phyloP scores from a whole-genome alignment of 2,888 invertebrate species.

The Tenthredo mesomela region DNA sequence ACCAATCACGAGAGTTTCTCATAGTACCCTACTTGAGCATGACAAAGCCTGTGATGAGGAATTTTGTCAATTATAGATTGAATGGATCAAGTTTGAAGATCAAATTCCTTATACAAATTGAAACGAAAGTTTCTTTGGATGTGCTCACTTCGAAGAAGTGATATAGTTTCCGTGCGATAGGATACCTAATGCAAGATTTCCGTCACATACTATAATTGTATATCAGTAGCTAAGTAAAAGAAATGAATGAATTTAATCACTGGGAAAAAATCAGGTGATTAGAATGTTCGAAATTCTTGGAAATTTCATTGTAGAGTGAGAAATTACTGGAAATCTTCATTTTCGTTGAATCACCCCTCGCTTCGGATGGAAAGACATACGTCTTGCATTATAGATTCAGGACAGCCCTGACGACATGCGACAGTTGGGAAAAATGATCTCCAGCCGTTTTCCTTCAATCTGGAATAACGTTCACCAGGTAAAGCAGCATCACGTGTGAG shows the following conservation, averaged over 20 bases:
- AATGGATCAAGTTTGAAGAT: background rate
- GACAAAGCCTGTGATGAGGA: background rate
- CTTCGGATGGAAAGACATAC: background rate
- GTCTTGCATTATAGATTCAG: background rate
- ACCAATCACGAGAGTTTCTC: constrained; percentile 8
- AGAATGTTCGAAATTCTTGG: background rate
- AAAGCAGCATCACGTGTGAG: background rate
- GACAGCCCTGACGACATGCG: background rate
- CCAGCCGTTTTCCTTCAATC: background rate
- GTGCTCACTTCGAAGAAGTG: background rate
- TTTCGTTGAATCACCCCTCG: background rate
- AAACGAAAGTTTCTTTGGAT: background rate
- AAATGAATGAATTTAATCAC: background rate
- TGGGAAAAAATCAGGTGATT: background rate
- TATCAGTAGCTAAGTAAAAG: too few relatives aligned
- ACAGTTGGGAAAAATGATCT: background rate
- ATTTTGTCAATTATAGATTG: background rate
- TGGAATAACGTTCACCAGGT: background rate
- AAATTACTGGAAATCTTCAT: background rate
- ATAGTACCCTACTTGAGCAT: background rate
- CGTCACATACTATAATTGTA: background rate
- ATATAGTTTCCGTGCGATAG: background rate
- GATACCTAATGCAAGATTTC: background rate
- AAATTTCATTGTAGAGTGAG: background rate
- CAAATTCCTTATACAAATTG: background rate